Percentiles rank a stretch among this genome's conserved stretches.
Conservation (phyloP, 2,888 invertebrate species). For the Thalpophila matura region DNA sequence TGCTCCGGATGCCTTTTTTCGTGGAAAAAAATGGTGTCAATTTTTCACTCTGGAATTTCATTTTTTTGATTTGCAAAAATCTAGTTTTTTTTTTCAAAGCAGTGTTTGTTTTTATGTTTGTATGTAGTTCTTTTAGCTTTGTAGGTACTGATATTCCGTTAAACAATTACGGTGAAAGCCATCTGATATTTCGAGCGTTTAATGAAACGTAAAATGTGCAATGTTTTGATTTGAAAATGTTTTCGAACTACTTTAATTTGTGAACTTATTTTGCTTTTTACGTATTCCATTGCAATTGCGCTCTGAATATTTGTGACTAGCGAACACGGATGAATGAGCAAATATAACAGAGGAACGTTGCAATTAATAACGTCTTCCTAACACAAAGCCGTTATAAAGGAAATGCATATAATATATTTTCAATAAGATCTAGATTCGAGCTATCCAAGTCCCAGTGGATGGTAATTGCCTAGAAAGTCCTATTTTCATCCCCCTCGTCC, state of each 20-base stretch:
- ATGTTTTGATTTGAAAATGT: constrained; percentile 10
- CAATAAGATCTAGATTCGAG: constrained; percentile 68
- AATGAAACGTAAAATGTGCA: constrained; percentile 14
- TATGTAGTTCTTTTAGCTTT: background rate
- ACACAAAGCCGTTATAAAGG: constrained; percentile 52
- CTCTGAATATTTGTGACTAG: background rate
- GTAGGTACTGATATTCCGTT: constrained; percentile 11
- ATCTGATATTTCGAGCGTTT: constrained; percentile 15
- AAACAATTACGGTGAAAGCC: constrained; percentile 11
- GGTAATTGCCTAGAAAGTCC: constrained; percentile 88
- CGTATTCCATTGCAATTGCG: background rate
- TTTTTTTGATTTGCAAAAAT: constrained; percentile 8
- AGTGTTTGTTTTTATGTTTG: constrained; percentile 9
- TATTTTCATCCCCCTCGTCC: constrained; percentile 69
- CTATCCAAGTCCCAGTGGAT: constrained; percentile 73
- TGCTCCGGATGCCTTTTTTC: constrained; percentile 65
- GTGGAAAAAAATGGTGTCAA: constrained; percentile 52
- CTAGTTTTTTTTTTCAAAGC: background rate
- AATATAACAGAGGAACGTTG: constrained; percentile 21
- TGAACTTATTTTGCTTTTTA: background rate
- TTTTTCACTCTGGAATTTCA: constrained; percentile 7
- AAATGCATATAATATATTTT: constrained; percentile 62
- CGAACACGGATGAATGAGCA: constrained; percentile 8
- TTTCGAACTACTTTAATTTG: background rate
- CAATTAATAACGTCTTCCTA: constrained; percentile 46